Conservation (phyloP, 1,140 invertebrate genomes). For the Leptoteleia sp. region DNA sequence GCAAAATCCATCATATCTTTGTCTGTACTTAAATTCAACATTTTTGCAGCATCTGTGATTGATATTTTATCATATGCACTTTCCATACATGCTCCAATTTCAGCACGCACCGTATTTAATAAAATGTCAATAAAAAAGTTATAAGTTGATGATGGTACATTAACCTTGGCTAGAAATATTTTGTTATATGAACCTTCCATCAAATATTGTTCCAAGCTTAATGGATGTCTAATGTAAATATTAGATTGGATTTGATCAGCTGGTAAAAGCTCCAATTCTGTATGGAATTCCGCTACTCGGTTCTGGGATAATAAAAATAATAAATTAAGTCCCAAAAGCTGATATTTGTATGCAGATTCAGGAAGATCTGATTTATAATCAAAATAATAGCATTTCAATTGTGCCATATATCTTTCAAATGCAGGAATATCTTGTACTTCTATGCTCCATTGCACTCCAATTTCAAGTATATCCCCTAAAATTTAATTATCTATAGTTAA, state of each 20-base stretch:
- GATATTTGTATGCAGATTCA: slow-evolving; percentile 97
- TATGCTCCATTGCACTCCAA: slow-evolving; percentile 97
- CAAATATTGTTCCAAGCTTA: slow-evolving; percentile 98
- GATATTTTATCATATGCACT: slow-evolving; percentile 97
- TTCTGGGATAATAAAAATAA: slow-evolving; percentile 98
- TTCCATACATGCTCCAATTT: slow-evolving; percentile 98
- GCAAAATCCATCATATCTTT: slow-evolving; percentile 91
- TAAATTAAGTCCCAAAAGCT: slow-evolving; percentile 96
- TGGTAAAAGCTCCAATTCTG: slow-evolving; percentile 97
- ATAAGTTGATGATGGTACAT: slow-evolving; percentile 97
- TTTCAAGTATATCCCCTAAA: slow-evolving; percentile 94
- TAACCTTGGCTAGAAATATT: slow-evolving; percentile 93
- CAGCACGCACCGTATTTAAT: slow-evolving; percentile 96
- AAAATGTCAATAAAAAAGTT: slow-evolving; percentile 99
- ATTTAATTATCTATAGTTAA: slow-evolving; percentile 39
- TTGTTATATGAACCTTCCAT: slow-evolving; percentile 99
- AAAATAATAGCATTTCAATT: slow-evolving; percentile 98
- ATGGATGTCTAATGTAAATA: slow-evolving; percentile 96
- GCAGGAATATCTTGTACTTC: slow-evolving; percentile 94
- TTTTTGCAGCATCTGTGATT: slow-evolving; percentile 91
- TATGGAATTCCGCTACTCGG: slow-evolving; percentile 98
- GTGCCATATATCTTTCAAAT: slow-evolving; percentile 98
- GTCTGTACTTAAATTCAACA: slow-evolving; percentile 92
- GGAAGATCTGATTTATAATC: slow-evolving; percentile 96
- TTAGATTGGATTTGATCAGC: slow-evolving; percentile 95